These are phyloP conservation scores for Leptosomus discolor DNA, from an alignment of 2,113 vertebrate genomes.

Conservation along the genomic window DNA sequence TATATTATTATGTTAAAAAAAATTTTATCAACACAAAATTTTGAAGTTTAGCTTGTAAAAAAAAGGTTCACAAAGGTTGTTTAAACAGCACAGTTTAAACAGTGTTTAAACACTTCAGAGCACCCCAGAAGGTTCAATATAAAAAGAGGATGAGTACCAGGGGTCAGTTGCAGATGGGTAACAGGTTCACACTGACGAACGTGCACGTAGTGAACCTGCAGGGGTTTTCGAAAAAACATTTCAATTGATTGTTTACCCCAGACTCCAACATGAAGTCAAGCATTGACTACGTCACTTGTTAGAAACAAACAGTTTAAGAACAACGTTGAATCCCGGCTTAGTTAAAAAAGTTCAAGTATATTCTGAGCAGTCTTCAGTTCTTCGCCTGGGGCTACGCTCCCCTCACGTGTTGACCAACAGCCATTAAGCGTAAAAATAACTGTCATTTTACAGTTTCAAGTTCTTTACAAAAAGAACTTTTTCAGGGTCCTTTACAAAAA, in stretches of 20 bases:
- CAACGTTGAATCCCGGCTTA: neutral
- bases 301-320: slow-evolving; percentile 32
- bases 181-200: neutral
- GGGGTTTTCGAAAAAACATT: neutral
- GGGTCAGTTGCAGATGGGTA: neutral
- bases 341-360: neutral
- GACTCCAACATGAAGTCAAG: slow-evolving; percentile 1
- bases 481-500: neutral
- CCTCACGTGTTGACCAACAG: neutral
- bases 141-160: neutral
- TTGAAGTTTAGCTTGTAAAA: neutral
- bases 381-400: neutral
- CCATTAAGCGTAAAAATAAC: neutral
- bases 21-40: neutral
- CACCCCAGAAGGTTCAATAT: neutral
- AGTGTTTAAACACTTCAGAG: neutral
- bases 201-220: neutral
- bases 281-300: neutral
- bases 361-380: neutral
- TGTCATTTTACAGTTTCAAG: neutral
- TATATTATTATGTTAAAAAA: neutral
- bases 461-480: neutral
- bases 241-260: neutral
- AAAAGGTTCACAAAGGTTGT: neutral
- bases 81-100: rapidly evolving